Evolutionary conservation across 2,797 vertebrate genomes (phyloP).

Genomic region (Enteromius viviparus): DNA sequence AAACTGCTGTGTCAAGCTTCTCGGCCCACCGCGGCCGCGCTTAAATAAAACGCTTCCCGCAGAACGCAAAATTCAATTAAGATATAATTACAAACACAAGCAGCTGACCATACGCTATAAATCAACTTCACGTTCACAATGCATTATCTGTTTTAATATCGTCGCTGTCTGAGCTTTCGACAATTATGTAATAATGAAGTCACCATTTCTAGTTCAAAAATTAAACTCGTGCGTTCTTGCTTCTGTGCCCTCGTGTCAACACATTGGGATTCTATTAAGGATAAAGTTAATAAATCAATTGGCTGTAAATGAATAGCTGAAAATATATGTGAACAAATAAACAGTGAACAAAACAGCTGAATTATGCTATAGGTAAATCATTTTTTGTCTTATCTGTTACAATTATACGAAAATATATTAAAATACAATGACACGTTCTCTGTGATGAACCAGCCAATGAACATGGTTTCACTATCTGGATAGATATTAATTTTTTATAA

Average conservation of each 20-base stretch:
- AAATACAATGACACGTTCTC: neutral
- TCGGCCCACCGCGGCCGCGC: constrained; percentile 36
- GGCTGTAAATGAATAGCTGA: neutral
- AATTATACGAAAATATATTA: too few relatives aligned
- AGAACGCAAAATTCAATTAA: constrained; percentile 62
- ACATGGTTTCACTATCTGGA: neutral
- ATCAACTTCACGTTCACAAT: constrained; percentile 56
- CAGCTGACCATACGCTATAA: constrained; percentile 58
- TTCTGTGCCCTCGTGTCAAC: constrained; percentile 11
- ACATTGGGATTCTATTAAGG: constrained; percentile 37
- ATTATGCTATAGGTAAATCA: neutral
- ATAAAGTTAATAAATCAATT: constrained; percentile 38
- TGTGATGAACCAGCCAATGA: neutral
- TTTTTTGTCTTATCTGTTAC: neutral
- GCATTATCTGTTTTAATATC: constrained; percentile 56
- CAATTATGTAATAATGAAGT: constrained; percentile 44
- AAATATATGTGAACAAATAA: neutral
- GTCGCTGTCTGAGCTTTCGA: constrained; percentile 28
- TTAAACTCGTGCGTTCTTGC: constrained; percentile 7
- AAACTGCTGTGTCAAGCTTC: constrained; percentile 77
- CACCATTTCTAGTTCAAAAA: constrained; percentile 33
- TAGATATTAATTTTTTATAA: neutral
- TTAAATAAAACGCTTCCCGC: constrained; percentile 58
- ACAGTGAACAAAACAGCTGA: neutral
- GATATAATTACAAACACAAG: constrained; percentile 62